Evolutionary conservation across 2,113 vertebrate species (phyloP).

Genomic region (Pluvianellus socialis): DNA sequence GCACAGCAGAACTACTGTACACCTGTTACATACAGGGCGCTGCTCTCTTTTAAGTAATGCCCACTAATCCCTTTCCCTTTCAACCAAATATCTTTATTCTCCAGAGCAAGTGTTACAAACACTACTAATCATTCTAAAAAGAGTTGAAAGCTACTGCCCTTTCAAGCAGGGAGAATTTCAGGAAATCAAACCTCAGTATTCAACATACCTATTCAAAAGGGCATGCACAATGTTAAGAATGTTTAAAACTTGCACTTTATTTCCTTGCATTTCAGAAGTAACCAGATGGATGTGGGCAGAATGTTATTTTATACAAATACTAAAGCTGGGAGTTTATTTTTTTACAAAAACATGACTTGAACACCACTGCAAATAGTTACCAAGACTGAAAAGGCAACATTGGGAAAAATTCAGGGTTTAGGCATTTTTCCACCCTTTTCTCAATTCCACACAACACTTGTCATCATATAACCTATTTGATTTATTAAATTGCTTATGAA

Average conservation of each 20-base stretch:
- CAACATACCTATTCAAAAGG: not conserved
- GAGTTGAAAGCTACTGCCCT: not conserved
- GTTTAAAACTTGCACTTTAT: not conserved
- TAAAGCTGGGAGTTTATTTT: not conserved
- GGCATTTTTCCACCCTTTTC: not conserved
- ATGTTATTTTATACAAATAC: not conserved
- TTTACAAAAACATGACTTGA: not conserved
- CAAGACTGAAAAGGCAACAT: not conserved
- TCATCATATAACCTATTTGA: not conserved
- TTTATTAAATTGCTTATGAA: constrained; percentile 28
- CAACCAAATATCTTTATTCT: constrained; percentile 3
- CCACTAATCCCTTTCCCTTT: not conserved
- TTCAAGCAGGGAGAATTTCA: not conserved
- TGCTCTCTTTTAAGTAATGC: not conserved
- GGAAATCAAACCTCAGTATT: not conserved
- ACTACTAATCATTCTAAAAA: not conserved
- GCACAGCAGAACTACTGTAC: not conserved
- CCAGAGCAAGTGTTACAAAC: not conserved
- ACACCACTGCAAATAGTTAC: not conserved
- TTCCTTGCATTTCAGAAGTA: not conserved
- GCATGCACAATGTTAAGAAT: not conserved
- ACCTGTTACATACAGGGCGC: not conserved
- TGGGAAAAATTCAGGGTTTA: not conserved
- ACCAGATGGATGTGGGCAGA: not conserved
- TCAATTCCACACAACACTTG: not conserved